Conservation (phyloP, 2,888 invertebrate species). For the Actias luna region DNA sequence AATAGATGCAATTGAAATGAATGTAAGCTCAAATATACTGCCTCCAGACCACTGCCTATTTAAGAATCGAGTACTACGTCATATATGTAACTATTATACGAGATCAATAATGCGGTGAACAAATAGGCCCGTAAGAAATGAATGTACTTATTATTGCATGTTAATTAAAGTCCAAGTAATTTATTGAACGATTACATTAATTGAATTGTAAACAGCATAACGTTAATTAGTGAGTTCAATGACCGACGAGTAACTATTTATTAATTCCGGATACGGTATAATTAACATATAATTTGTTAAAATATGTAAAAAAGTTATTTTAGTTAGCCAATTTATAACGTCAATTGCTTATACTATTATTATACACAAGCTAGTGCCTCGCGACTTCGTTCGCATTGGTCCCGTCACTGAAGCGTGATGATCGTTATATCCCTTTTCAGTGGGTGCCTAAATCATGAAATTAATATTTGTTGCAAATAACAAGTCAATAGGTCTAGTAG, state of each 20-base stretch:
- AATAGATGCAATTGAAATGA: no score
- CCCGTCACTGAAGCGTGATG: no score
- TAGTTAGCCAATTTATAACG: neutral
- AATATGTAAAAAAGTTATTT: neutral
- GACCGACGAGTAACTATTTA: slow-evolving; percentile 46
- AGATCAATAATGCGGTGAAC: neutral
- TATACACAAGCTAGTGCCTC: no score
- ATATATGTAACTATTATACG: neutral
- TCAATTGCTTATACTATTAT: neutral
- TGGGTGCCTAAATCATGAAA: no score
- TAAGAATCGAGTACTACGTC: neutral
- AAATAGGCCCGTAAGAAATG: slow-evolving; percentile 29
- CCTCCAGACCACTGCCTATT: no score
- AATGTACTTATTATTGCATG: slow-evolving; percentile 35
- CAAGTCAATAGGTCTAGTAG: no score
- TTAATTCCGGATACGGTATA: slow-evolving; percentile 45
- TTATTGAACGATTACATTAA: slow-evolving; percentile 40
- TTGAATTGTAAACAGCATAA: slow-evolving; percentile 43
- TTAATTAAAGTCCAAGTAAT: slow-evolving; percentile 45
- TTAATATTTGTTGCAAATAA: no score
- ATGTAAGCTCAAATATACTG: no score
- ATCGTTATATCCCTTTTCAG: no score
- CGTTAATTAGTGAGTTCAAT: slow-evolving; percentile 59
- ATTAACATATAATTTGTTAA: slow-evolving; percentile 28
- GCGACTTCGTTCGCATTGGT: no score